phyloP scores from a whole-genome alignment of 2,888 invertebrate genomes.

The Conops quadrifasciatus region DNA sequence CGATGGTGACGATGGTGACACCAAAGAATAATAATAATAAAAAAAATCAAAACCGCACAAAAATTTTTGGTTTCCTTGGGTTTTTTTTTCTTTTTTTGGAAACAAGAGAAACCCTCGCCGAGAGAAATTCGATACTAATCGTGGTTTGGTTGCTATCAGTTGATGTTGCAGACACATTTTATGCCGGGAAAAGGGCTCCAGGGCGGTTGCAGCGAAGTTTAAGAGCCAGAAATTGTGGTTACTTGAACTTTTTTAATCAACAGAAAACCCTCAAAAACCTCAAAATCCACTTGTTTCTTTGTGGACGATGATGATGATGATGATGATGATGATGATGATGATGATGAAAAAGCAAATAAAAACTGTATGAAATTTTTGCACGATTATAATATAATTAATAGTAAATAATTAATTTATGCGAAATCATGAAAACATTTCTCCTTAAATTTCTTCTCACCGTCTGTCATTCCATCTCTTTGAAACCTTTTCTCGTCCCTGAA shows the following conservation, averaged over 20 bases:
- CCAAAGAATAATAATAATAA: too few relatives aligned
- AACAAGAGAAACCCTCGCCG: neutral
- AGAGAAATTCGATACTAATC: conserved; percentile 33
- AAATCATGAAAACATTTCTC: too few relatives aligned
- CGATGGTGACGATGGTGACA: too few relatives aligned
- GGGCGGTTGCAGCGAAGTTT: neutral
- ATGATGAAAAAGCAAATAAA: too few relatives aligned
- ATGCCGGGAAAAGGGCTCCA: neutral
- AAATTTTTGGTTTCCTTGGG: too few relatives aligned
- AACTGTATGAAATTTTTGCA: too few relatives aligned
- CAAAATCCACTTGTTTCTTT: neutral
- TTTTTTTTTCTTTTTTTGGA: neutral
- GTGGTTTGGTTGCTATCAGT: conserved; percentile 9
- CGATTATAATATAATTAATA: too few relatives aligned
- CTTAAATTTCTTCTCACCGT: conserved; percentile 5
- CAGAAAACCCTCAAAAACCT: conserved; percentile 8
- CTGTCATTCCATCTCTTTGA: too few relatives aligned
- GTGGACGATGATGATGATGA: neutral
- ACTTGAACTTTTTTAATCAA: conserved; percentile 4
- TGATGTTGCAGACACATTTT: neutral
- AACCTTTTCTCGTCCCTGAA: too few relatives aligned
- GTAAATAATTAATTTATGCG: too few relatives aligned
- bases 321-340: neutral
- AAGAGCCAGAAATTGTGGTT: neutral
- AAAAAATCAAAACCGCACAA: too few relatives aligned